Evolutionary conservation across 2,888 invertebrate species (phyloP).

Genomic region (Podabrus alpinus): DNA sequence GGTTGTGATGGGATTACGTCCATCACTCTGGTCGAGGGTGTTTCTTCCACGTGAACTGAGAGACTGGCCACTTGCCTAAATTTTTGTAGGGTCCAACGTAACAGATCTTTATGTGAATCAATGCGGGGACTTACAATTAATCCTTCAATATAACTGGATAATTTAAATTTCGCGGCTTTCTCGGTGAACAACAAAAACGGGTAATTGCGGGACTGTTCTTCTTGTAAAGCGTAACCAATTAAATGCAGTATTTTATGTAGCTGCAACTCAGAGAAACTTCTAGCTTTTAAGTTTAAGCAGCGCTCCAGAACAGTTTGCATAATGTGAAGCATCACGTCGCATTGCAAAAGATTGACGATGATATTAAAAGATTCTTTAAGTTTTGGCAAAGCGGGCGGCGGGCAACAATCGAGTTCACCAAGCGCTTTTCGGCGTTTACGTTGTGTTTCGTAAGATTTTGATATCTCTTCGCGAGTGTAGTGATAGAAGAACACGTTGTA

Average conservation of each 20-base stretch:
- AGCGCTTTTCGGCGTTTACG: constrained; percentile 79
- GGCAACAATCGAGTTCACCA: constrained; percentile 83
- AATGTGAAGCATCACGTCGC: constrained; percentile 86
- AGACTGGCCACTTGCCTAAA: constrained; percentile 66
- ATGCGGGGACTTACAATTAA: constrained; percentile 73
- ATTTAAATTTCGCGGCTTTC: constrained; percentile 72
- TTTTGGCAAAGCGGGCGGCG: constrained; percentile 83
- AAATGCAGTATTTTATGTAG: constrained; percentile 90
- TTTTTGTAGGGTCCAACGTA: constrained; percentile 79
- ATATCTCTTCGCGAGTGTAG: constrained; percentile 90
- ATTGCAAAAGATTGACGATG: constrained; percentile 82
- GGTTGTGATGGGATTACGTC: constrained; percentile 26
- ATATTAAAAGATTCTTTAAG: constrained; percentile 78
- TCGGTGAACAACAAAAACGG: constrained; percentile 81
- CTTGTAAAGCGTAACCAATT: constrained; percentile 90
- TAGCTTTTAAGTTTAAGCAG: constrained; percentile 71
- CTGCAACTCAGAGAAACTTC: constrained; percentile 87
- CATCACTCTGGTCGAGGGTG: constrained; percentile 43
- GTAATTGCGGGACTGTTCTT: constrained; percentile 81
- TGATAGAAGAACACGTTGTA: constrained; percentile 99
- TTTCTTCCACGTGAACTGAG: constrained; percentile 35
- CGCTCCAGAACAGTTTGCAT: constrained; percentile 78
- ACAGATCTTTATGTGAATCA: constrained; percentile 83
- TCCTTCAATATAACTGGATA: constrained; percentile 73
- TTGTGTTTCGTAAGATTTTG: constrained; percentile 90